A percentile compares a stretch with the other conserved stretches of the same genome.
Conservation (phyloP, 2,888 invertebrate species). For the Polymixis flavicincta region DNA sequence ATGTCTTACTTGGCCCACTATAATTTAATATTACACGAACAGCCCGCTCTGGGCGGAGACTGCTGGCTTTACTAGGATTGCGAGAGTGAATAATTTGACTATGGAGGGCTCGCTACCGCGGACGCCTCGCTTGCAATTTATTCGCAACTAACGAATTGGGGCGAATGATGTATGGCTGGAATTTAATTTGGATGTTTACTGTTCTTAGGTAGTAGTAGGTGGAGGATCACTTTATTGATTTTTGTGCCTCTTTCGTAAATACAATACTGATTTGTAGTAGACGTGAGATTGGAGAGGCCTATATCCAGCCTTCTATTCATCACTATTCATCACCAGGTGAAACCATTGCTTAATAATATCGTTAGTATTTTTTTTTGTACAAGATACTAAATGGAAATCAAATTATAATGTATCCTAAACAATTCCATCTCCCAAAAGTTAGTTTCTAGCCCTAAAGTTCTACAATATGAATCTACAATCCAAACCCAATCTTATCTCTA, state of each 20-base stretch:
- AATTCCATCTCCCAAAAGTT: neutral
- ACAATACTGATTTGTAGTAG: neutral
- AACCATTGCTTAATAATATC: neutral
- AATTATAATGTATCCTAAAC: neutral
- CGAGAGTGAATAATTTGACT: conserved; percentile 89
- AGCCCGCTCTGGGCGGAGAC: conserved; percentile 75
- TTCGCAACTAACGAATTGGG: conserved; percentile 80
- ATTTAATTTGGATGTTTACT: conserved; percentile 73
- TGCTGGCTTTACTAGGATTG: conserved; percentile 86
- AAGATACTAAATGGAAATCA: neutral
- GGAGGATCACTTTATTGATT: neutral
- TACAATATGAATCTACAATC: neutral
- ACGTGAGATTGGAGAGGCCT: no score
- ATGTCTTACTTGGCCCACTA: conserved; percentile 86
- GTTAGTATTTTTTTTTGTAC: neutral
- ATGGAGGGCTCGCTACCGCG: conserved; percentile 80
- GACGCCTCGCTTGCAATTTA: conserved; percentile 82
- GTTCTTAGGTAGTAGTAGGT: conserved; percentile 45
- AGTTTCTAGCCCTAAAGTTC: neutral
- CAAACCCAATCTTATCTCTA: conserved; percentile 32
- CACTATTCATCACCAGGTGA: neutral
- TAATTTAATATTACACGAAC: conserved; percentile 89
- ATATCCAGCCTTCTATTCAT: neutral
- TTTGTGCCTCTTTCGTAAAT: neutral
- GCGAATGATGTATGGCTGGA: conserved; percentile 77